These are phyloP conservation scores for Eonycteris spelaea DNA, from an alignment of 2,113 vertebrate species.

Conservation along the genomic window DNA sequence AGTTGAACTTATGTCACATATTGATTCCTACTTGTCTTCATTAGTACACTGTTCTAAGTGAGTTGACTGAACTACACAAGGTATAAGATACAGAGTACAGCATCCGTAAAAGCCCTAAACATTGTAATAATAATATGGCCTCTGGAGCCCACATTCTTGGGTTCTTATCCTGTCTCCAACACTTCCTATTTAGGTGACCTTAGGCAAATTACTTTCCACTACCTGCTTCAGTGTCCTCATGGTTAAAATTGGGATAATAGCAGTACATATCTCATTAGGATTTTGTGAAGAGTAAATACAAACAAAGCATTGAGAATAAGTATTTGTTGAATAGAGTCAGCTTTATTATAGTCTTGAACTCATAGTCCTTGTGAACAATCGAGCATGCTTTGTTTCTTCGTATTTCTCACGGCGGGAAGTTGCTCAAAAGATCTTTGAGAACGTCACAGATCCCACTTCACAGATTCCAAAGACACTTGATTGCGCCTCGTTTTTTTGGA, in stretches of 20 bases:
- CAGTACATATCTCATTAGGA: neutral
- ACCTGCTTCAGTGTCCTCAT: neutral
- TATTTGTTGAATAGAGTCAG: neutral
- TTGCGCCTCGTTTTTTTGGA: neutral
- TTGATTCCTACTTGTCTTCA: neutral
- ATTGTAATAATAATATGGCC: neutral
- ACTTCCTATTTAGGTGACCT: neutral
- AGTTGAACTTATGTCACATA: neutral
- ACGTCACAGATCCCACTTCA: neutral
- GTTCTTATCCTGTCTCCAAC: neutral
- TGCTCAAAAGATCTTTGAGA: neutral
- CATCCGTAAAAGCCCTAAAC: neutral
- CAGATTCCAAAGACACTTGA: neutral
- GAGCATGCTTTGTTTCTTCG: neutral
- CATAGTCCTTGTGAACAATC: neutral
- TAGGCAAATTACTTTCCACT: neutral
- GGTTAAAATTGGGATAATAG: neutral
- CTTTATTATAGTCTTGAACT: neutral
- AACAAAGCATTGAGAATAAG: neutral
- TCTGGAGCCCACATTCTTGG: neutral
- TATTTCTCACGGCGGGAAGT: neutral
- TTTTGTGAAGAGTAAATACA: neutral
- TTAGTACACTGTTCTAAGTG: neutral
- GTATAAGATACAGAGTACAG: neutral
- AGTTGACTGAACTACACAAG: neutral